Evolutionary conservation across 1,140 invertebrate genomes (phyloP).

Genomic region (Rhagoletis zephyria): DNA sequence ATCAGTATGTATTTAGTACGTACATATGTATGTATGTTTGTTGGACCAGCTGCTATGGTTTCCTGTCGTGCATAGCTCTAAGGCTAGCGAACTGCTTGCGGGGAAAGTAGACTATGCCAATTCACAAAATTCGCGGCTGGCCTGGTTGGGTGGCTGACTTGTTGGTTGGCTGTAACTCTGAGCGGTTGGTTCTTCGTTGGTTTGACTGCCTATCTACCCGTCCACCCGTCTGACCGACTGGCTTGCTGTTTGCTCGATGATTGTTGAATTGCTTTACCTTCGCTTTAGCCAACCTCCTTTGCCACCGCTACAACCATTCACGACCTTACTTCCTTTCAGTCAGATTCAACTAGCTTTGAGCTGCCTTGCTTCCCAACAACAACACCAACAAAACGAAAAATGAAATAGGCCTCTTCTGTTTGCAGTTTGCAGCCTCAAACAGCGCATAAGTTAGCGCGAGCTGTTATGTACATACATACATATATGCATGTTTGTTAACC

Average conservation of each 20-base stretch:
- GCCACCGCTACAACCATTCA: neutral
- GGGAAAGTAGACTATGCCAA: neutral
- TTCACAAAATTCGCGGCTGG: slow-evolving; percentile 43
- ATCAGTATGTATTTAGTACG: too few species aligned
- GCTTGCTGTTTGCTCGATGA: slow-evolving; percentile 10
- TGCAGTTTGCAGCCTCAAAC: slow-evolving; percentile 32
- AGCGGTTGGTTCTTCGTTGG: neutral
- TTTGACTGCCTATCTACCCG: neutral
- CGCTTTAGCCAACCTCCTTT: neutral
- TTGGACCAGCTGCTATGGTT: neutral
- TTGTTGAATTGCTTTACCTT: slow-evolving; percentile 1
- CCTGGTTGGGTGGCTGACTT: neutral
- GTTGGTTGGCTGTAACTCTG: neutral
- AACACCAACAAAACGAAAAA: neutral
- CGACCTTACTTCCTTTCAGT: slow-evolving; percentile 29
- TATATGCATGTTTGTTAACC: neutral
- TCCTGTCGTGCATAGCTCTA: neutral
- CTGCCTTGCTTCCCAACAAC: neutral
- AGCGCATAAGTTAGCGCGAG: neutral
- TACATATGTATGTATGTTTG: too few species aligned
- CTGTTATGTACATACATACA: neutral
- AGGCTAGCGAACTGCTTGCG: neutral
- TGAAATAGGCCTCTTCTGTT: neutral
- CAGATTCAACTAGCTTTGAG: slow-evolving; percentile 42
- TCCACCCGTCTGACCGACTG: neutral